Percentiles rank a stretch among this genome's conserved stretches.
phyloP scores from a whole-genome alignment of 2,113 vertebrate genomes.

The Atlantisia rogersi region DNA sequence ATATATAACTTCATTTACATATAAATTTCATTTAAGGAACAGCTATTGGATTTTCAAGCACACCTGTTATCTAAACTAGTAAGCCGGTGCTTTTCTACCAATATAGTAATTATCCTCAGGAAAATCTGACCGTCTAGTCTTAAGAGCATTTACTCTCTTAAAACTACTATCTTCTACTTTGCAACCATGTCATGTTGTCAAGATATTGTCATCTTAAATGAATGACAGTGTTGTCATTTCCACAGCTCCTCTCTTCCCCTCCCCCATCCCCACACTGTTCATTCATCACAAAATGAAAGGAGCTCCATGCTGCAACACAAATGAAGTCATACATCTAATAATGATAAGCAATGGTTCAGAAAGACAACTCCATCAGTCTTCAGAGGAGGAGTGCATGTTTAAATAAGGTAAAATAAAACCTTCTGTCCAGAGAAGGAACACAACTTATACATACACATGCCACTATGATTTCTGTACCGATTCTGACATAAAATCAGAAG shows the following conservation, averaged over 20 bases:
- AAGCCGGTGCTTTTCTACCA: background rate
- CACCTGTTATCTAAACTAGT: background rate
- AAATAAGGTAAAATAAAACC: background rate
- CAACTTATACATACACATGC: background rate
- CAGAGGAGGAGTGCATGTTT: background rate
- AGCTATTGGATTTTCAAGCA: background rate
- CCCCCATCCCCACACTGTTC: background rate
- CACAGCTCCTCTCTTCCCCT: background rate
- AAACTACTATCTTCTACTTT: slow-evolving; percentile 23
- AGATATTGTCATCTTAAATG: background rate
- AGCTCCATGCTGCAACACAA: background rate
- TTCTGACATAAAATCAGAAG: background rate
- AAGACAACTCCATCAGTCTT: background rate
- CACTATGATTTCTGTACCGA: background rate
- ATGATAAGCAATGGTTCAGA: background rate
- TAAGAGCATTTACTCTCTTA: slow-evolving; percentile 18
- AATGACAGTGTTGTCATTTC: slow-evolving; percentile 10
- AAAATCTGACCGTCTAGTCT: slow-evolving; percentile 13
- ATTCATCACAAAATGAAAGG: slow-evolving; percentile 33
- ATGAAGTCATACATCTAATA: slow-evolving; percentile 1
- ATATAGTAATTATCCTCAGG: background rate
- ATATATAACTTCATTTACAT: background rate
- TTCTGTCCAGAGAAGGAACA: background rate
- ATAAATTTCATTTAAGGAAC: background rate
- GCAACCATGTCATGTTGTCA: background rate